Conservation (phyloP, 1,140 invertebrate genomes). For the Arctopsyche grandis region DNA sequence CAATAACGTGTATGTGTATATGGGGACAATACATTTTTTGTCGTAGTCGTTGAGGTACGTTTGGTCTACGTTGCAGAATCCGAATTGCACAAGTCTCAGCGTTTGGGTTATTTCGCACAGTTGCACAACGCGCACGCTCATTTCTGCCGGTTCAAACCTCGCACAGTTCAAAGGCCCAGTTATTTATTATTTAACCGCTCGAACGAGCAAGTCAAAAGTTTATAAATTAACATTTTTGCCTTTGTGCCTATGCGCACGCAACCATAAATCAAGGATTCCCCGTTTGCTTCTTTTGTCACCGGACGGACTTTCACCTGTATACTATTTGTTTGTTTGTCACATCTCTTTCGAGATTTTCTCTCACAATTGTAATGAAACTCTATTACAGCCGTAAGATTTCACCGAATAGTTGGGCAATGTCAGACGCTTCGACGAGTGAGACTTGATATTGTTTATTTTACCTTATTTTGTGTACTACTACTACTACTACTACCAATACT, state of each 20-base stretch:
- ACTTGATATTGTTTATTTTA: background rate
- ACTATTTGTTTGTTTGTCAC: background rate
- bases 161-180: slow-evolving; percentile 33
- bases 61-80: background rate
- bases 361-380: slow-evolving; percentile 1
- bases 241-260: background rate
- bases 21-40: too few relatives aligned
- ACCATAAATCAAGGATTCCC: background rate
- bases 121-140: slow-evolving; percentile 32
- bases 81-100: background rate
- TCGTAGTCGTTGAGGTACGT: background rate
- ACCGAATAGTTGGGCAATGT: background rate
- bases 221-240: background rate
- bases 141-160: slow-evolving; percentile 31
- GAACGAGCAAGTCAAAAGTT: background rate
- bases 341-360: background rate
- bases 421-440: background rate
- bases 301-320: slow-evolving; percentile 3
- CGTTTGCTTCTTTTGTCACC: background rate
- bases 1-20: too few relatives aligned
- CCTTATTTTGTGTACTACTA: too few relatives aligned
- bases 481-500: too few relatives aligned
- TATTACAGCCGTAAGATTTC: background rate
- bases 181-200: slow-evolving; percentile 19
- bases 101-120: slow-evolving; percentile 33